A percentile compares a stretch with the other conserved stretches of the same genome.
These are phyloP conservation scores for Tapirus terrestris DNA, from an alignment of 2,113 vertebrate genomes.

Conservation along the genomic window DNA sequence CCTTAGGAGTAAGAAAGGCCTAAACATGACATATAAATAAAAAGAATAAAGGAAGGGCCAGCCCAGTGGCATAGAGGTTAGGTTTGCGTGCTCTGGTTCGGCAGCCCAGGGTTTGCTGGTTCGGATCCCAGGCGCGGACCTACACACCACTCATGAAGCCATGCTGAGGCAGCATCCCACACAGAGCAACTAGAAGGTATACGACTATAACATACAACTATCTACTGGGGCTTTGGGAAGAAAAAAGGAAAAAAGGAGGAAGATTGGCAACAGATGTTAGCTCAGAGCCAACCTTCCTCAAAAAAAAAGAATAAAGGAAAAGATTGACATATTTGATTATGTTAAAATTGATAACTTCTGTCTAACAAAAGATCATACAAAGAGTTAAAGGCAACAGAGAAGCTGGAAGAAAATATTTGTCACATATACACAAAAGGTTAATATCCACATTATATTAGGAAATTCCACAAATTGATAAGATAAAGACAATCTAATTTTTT, in stretches of 20 bases:
- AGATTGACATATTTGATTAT: background rate
- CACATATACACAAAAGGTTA: background rate
- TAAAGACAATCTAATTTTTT: slow-evolving; percentile 29
- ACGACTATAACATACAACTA: too few relatives aligned
- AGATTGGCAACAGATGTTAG: too few relatives aligned
- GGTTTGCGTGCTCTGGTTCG: too few relatives aligned
- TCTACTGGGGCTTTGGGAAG: too few relatives aligned
- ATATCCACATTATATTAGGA: background rate
- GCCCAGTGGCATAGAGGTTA: too few relatives aligned
- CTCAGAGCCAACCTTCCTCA: too few relatives aligned
- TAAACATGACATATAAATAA: background rate
- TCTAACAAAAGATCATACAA: slow-evolving; percentile 15
- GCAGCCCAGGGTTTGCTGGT: too few relatives aligned
- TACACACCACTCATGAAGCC: too few relatives aligned
- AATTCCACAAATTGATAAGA: slow-evolving; percentile 17
- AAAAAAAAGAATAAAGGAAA: background rate
- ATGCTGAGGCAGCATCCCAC: too few relatives aligned
- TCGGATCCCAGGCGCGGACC: too few relatives aligned
- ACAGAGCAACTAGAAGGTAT: too few relatives aligned
- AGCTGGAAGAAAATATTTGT: slow-evolving; percentile 38
- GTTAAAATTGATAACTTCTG: slow-evolving; percentile 23
- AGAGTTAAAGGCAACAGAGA: slow-evolving; percentile 31
- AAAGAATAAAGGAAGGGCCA: background rate
- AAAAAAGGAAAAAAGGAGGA: too few relatives aligned
- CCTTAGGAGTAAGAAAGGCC: background rate